Evolutionary conservation across 2,797 vertebrate species (phyloP), one percentile per base, ranked within the genome.

Genomic region (Arctocebus calabarensis): DNA sequence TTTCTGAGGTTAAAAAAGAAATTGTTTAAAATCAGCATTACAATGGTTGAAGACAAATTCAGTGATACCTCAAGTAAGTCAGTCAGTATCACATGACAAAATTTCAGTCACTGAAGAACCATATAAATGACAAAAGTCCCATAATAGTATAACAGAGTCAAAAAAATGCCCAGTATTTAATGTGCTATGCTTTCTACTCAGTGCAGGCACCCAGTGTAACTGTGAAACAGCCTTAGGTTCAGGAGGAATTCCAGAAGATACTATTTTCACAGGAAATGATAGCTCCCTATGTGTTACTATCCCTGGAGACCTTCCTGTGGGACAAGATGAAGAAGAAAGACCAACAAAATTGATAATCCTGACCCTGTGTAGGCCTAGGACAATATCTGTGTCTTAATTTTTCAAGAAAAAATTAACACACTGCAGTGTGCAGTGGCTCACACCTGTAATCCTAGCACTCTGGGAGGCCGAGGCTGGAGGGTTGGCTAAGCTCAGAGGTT

Each of bases 1-100:
- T 94, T 90, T 62, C 32, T 59, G 37, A 89, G 62, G 59, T 57
- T 19, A 9, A 14, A 74, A 61, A 90, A 91, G 74, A 43, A 29
- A 7, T 70, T 75, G 45, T 62, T 85, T 84, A 84, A 85, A 90
- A 85, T 57, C 89, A 86, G 62, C 37, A 82, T 74, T 66, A 75
- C 48, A 88, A 82, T 37, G 4, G 7, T 68, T 52, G 64, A 48
- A 48, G 11, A 92, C 27, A 73, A 20, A 94, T 73, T 13, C 66
- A 79, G 37, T 52, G 55, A 78, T 55, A 93, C 9, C 43, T 29
- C 66, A 40, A 78, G 74, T 55, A 20, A 48, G 71, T 29, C 71
- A 17, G 43, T 43, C 16, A 5, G 16, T 73, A 34, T 43, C 64
- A 66, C 16, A n/a, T 19, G n/a, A n/a, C 64, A n/a, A 43, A 73